Evolutionary conservation across 2,113 vertebrate species (phyloP).

Genomic region (Anas platyrhynchos): DNA sequence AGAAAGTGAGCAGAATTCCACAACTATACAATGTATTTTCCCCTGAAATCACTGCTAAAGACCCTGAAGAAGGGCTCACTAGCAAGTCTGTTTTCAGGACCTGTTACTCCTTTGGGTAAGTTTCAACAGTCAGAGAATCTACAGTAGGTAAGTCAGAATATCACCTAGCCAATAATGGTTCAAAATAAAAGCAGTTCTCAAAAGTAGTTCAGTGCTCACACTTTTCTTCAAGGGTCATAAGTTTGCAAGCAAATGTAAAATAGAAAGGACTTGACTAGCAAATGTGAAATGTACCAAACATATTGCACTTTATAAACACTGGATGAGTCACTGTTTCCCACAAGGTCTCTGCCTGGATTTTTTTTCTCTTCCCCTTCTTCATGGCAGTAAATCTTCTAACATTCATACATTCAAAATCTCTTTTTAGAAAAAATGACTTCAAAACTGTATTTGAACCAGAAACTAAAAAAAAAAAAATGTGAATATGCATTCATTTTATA

Average conservation of each 20-base stretch:
- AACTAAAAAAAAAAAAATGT: neutral
- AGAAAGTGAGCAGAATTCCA: neutral
- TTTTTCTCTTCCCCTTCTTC: neutral
- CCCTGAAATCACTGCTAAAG: neutral
- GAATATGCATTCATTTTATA: neutral
- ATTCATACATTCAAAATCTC: neutral
- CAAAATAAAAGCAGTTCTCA: neutral
- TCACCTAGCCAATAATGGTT: neutral
- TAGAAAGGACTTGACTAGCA: neutral
- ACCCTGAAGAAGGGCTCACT: neutral
- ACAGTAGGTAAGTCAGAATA: neutral
- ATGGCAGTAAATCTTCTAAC: neutral
- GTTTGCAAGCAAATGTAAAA: neutral
- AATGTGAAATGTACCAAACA: neutral
- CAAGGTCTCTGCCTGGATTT: neutral
- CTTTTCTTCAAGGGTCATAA: neutral
- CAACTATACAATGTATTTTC: neutral
- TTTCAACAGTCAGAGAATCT: neutral
- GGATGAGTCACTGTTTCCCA: neutral
- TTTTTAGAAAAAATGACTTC: neutral
- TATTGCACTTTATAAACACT: conserved; percentile 15
- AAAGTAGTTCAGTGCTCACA: neutral
- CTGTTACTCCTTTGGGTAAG: neutral
- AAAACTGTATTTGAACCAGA: neutral
- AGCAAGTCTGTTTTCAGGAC: neutral